A percentile compares a stretch with the other conserved stretches of the same genome.
These are phyloP conservation scores for Balearica regulorum DNA, from an alignment of 2,797 vertebrate species.

Conservation along the genomic window DNA sequence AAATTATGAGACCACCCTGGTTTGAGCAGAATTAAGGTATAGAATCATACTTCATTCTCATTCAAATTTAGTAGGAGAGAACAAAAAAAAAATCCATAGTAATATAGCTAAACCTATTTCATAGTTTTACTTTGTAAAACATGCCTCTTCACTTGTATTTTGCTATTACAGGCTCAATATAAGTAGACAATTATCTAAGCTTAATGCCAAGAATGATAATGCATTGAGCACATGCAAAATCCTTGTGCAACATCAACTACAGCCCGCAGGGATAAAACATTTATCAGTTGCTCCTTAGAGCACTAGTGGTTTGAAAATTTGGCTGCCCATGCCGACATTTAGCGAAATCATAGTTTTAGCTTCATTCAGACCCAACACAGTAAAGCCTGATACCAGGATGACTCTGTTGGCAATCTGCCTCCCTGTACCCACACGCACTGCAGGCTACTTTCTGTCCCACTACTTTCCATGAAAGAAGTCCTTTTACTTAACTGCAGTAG, in stretches of 20 bases:
- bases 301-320: slow-evolving; percentile 76
- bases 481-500: slow-evolving; percentile 78
- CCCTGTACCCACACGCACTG: slow-evolving; percentile 74
- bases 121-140: slow-evolving; percentile 77
- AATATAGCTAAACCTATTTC: slow-evolving; percentile 76
- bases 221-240: slow-evolving; percentile 69
- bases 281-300: slow-evolving; percentile 74
- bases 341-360: slow-evolving; percentile 74
- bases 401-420: slow-evolving; percentile 75
- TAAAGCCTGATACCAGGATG: slow-evolving; percentile 71
- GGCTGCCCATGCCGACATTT: slow-evolving; percentile 73
- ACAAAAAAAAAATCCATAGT: slow-evolving; percentile 64
- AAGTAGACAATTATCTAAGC: slow-evolving; percentile 81
- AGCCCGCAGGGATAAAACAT: slow-evolving; percentile 72
- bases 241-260: slow-evolving; percentile 67
- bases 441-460: slow-evolving; percentile 81
- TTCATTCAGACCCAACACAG: slow-evolving; percentile 67
- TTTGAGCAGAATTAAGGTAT: slow-evolving; percentile 79
- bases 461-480: slow-evolving; percentile 83
- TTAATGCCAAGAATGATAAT: slow-evolving; percentile 75
- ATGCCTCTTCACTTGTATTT: slow-evolving; percentile 71
- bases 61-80: slow-evolving; percentile 76
- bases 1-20: slow-evolving; percentile 85
- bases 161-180: slow-evolving; percentile 74
- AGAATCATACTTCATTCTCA: slow-evolving; percentile 82